Evolutionary conservation across 2,888 invertebrate species (phyloP), one percentile per base, ranked within the genome.

Genomic region (Tipula lateralis): DNA sequence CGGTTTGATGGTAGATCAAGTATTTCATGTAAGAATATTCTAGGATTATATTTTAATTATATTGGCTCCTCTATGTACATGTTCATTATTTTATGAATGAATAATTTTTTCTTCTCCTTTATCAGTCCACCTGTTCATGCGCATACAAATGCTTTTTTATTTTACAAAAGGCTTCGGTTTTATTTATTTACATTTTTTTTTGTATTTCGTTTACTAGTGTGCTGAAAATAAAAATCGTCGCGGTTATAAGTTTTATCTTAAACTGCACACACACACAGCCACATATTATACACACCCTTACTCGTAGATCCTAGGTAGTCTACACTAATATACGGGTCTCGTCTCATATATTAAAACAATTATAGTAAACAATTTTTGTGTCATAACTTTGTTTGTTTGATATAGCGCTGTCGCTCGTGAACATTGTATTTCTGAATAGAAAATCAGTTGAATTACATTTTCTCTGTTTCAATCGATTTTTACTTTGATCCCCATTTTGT

Each of bases 81-180:
- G 44, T 66, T 66, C 66, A 66, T 66, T 66, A 66, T 66, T 66
- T 66, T 66, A 66, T 66, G 66, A 66, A 66, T 66, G 66, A 66
- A 66, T 66, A 66, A 66, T 66, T 24, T 66, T 44, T 66, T 66
- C 13, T 66, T 7, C 66, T 66, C 24, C 24, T 24, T 24, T 66
- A 66, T 66, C 66, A 66, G 66, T 66, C 66, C 66, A 66, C 66
- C 66, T 66, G 66, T 66, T 66, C 66, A 66, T 66, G 66, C 66
- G 66, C 66, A 66, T 66, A 66, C 24, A 66, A 66, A 66, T 66
- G 24, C 4, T 19, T 44, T 44, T 44, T 9, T 66, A 66, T 24
- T 66, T 66, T 66, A 12, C 66, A 66, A 66, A 66, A 66, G 66
- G 66, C 66, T 66, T 66, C 66, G 24, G 19, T 66, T 66, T 66